A percentile compares a stretch with the other conserved stretches of the same genome.
phyloP scores from a whole-genome alignment of 2,797 vertebrate species.

The Harpagifer antarcticus region DNA sequence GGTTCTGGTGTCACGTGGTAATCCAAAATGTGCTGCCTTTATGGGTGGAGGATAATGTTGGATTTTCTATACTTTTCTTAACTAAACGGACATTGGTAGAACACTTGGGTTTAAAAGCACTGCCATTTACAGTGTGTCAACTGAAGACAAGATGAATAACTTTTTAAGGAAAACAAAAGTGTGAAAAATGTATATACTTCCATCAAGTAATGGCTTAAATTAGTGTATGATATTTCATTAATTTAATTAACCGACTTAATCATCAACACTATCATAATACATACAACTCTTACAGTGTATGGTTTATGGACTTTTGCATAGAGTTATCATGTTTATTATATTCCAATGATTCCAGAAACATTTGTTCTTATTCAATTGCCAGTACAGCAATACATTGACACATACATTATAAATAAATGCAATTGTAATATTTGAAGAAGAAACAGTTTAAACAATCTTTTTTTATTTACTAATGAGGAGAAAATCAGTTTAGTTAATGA shows the following conservation, averaged over 20 bases:
- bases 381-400: not conserved
- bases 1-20: conserved; percentile 15
- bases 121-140: not conserved
- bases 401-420: not conserved
- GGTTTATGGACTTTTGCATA: not conserved
- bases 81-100: not conserved
- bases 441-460: conserved; percentile 5
- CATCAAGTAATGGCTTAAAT: not conserved
- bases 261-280: not conserved
- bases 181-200: not conserved
- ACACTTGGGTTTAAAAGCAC: not conserved
- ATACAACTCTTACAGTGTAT: not conserved
- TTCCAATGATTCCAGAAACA: conserved; percentile 1
- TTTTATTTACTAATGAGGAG: conserved; percentile 51
- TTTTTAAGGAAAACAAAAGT: not conserved
- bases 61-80: fast-evolving
- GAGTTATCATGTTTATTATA: conserved; percentile 7
- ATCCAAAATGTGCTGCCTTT: conserved; percentile 25
- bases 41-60: fast-evolving
- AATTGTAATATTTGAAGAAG: not conserved
- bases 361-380: not conserved
- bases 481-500: conserved; percentile 36
- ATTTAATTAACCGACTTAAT: not conserved
- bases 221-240: not conserved
- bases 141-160: not conserved